Base-by-base conservation (phyloP, 2,888 invertebrate genomes). In the Chymomyza amoena region DNA sequence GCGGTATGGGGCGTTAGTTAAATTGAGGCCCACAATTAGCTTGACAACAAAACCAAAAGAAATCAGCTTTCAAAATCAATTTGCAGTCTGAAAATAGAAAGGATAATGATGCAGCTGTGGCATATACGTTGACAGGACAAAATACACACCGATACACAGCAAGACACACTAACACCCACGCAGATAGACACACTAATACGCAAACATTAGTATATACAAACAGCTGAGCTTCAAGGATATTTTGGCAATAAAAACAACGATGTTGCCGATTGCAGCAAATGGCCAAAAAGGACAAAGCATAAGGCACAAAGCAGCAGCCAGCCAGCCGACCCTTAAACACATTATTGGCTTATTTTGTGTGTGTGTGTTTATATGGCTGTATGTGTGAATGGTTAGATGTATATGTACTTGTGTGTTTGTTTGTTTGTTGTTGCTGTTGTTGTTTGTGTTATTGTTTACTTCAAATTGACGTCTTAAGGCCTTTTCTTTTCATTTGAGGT, bases 1-100 rank as follows among this genome's bases (percentile, higher is more conserved):
- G 13, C 13, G 39, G 13, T 4, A 13, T 10, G 10, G 13, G 39
- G 39, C 3, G 39, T 15, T 45, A 45, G 39, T 45, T 4, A 45
- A 45, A 45, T 45, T 45, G 39, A 45, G 18, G 45, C 18, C 20
- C 57, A 72, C 70, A 77, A 77, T 77, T 77, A 70, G 61, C 64
- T 51, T 64, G 77, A 76, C 68, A 64, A 76, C 68, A 64, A 18
- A n/a, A 39, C 36, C 28, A 59, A 69, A 57, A 56, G 45, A 64
- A 81, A 77, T 73, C 70, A 71, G 73, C 73, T 72, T 75, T 70
- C 72, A 70, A 76, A 76, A 73, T 77, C 87, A 75, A 82, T 84
- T 87, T 87, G 66, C 67, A 63, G 64, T 63, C 66, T 45, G 57
- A 61, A 77, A 77, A 82, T 72, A 75, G 79, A 77, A 77, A 66